Percentiles rank a stretch among this genome's conserved stretches.
Evolutionary conservation across 2,797 vertebrate genomes (phyloP).

Genomic region (Emys orbicularis): DNA sequence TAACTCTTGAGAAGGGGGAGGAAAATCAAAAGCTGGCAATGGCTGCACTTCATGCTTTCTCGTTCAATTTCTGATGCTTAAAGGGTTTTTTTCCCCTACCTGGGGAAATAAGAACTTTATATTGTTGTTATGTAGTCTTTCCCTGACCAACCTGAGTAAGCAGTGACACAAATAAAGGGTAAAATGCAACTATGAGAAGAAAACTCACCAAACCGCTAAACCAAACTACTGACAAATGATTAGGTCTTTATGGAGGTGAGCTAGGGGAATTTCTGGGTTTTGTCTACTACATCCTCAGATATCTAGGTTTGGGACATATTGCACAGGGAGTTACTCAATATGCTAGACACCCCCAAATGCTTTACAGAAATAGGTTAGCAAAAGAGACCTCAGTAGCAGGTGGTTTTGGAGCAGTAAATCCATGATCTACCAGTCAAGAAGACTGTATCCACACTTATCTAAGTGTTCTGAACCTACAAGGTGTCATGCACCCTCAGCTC

Average conservation of each 20-base stretch:
- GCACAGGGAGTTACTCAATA: neutral
- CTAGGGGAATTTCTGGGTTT: neutral
- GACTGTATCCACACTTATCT: neutral
- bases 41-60: constrained; percentile 19
- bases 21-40: neutral
- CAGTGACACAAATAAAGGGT: neutral
- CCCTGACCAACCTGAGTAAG: constrained; percentile 26
- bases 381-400: neutral
- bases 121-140: neutral
- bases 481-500: neutral
- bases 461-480: neutral
- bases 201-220: neutral
- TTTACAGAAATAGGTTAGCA: neutral
- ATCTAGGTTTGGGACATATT: neutral
- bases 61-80: constrained; percentile 24
- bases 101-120: constrained; percentile 24
- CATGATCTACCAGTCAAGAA: neutral
- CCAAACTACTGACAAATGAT: neutral
- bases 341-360: neutral
- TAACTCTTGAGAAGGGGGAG: constrained; percentile 26
- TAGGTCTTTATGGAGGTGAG: neutral
- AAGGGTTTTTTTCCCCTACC: neutral
- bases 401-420: neutral
- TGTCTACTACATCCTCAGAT: neutral
- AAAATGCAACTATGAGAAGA: neutral